phyloP scores from a whole-genome alignment of 2,888 invertebrate genomes.

The Zygaena filipendulae region DNA sequence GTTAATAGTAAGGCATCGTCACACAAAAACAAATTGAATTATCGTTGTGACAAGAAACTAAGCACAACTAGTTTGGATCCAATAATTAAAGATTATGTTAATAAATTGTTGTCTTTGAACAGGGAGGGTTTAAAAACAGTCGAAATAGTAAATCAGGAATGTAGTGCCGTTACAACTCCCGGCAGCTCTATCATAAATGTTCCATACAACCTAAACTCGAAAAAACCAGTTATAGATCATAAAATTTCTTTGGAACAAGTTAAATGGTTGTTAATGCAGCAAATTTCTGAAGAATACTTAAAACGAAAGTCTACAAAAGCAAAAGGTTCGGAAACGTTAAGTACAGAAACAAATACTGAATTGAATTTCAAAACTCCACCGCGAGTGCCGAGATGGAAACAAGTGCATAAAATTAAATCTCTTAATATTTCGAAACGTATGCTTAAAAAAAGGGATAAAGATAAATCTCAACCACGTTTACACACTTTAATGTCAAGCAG shows the following conservation, averaged over 20 bases:
- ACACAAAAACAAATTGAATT: slow-evolving; percentile 18
- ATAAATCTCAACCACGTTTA: slow-evolving; percentile 2
- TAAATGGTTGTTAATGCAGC: slow-evolving; percentile 33
- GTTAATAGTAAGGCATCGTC: slow-evolving; percentile 12
- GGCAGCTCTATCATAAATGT: slow-evolving; percentile 53
- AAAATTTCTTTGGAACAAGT: slow-evolving; percentile 49
- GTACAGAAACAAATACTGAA: slow-evolving; percentile 12
- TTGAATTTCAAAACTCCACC: slow-evolving; percentile 11
- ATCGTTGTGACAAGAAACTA: no score
- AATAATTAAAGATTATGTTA: slow-evolving; percentile 45
- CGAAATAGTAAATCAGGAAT: slow-evolving; percentile 50
- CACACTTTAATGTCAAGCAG: background rate
- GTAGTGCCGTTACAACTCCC: slow-evolving; percentile 55
- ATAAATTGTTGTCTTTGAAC: slow-evolving; percentile 43
- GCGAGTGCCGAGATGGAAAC: slow-evolving; percentile 26
- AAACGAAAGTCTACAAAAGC: slow-evolving; percentile 10
- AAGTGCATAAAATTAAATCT: slow-evolving; percentile 50
- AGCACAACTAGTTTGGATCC: slow-evolving; percentile 30
- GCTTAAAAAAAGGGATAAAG: slow-evolving; percentile 19
- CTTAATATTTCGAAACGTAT: slow-evolving; percentile 47
- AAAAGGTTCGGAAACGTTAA: slow-evolving; percentile 8
- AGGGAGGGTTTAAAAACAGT: slow-evolving; percentile 45
- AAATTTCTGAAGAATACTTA: slow-evolving; percentile 27
- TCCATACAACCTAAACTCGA: slow-evolving; percentile 30
- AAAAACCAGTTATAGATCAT: slow-evolving; percentile 22